Base-by-base conservation (phyloP, 2,797 vertebrate genomes). In the Lindbergichthys nudifrons region DNA sequence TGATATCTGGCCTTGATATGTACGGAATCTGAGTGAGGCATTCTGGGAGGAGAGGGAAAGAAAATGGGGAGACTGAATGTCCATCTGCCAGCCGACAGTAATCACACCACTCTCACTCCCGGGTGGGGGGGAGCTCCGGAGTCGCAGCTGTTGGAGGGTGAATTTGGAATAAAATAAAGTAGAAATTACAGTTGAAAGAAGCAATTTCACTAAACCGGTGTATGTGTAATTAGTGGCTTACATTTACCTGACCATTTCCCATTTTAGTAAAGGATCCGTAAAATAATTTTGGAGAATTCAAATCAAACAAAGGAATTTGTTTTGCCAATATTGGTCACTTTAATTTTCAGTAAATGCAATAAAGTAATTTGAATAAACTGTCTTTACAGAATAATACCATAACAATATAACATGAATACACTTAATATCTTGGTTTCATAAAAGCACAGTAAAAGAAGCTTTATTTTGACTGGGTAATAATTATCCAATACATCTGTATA, bases 51-150 rank as follows among this genome's bases (percentile, higher is more conserved):
- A 15, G 18, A 21, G 32, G 32, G 0, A 9, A 6, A n/a, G n/a
- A n/a, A 21, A 63, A 47, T 6, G 10, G 15, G 59, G 56, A 32
- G 65, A n/a, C 12, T 66, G 59, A 68, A 60, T 47, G 67, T 83
- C 83, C 78, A 76, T 92, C 84, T 89, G 86, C 70, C 50, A 51
- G 57, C 73, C 10, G n/a, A 71, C 70, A 79, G 64, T 80, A 84
- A 80, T 82, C 79, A 64, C 81, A 70, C 62, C 51, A 10, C 72
- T 68, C 63, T 59, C 70, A 23, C 73, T 84, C 79, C 80, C 75
- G 68, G 60, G 77, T 64, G 75, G 77, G 41, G 52, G 60, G 46
- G 42, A 26, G 48, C 63, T 67, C 76, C 52, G 68, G 65, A 53
- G 68, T 76, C 80, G 68, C 90, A 87, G 82, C 85, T 86, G 82